These are phyloP conservation scores for Acanthopagrus latus DNA, from an alignment of 2,797 vertebrate species.

Conservation along the genomic window DNA sequence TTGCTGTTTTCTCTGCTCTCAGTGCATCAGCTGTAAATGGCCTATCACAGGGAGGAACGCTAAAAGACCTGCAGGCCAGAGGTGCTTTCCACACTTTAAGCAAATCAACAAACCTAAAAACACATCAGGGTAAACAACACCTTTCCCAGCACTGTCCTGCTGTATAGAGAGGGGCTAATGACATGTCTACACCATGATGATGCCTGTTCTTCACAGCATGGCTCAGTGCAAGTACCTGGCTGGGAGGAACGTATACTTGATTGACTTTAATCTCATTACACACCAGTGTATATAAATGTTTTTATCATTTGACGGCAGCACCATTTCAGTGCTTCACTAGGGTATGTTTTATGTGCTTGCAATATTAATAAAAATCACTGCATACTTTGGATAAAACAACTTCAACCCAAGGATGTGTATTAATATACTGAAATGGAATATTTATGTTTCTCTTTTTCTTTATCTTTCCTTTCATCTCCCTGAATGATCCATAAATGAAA, in stretches of 20 bases:
- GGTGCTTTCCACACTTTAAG: background rate
- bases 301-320: constrained; percentile 18
- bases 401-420: background rate
- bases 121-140: background rate
- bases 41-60: background rate
- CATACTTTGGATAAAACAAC: background rate
- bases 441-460: background rate
- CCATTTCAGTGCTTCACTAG: background rate
- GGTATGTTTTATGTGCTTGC: background rate
- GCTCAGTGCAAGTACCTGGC: too few species aligned
- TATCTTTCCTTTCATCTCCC: background rate
- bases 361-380: background rate
- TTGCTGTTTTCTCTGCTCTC: background rate
- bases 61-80: background rate
- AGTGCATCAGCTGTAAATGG: background rate
- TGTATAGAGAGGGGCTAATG: background rate
- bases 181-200: background rate
- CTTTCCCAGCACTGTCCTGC: background rate
- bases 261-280: constrained; percentile 25
- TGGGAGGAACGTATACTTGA: background rate
- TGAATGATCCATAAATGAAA: background rate
- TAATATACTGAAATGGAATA: background rate
- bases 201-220: background rate
- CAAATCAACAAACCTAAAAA: background rate
- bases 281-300: background rate